A percentile compares a stretch with the other conserved stretches of the same genome.
These are phyloP conservation scores for Neoaliturus tenellus DNA, from an alignment of 2,888 invertebrate species.

Conservation along the genomic window DNA sequence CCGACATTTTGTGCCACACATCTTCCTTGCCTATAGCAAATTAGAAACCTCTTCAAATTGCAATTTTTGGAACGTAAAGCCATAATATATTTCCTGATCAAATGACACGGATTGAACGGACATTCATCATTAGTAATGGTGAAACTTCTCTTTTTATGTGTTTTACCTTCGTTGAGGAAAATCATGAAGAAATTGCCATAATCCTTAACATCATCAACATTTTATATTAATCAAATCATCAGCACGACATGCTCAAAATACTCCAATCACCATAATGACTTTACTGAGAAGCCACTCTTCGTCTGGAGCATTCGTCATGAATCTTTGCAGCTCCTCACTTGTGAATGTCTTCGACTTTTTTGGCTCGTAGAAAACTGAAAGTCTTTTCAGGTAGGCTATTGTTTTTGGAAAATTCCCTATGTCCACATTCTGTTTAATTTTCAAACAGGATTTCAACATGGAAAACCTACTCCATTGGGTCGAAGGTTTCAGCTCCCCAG, in stretches of 20 bases:
- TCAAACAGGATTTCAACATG: constrained; percentile 13
- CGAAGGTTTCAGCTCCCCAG: neutral
- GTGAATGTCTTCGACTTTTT: constrained; percentile 15
- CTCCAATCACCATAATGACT: neutral
- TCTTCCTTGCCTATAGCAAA: constrained; percentile 42
- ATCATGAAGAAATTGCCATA: neutral
- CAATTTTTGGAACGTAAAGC: constrained; percentile 11
- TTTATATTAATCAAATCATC: constrained; percentile 7
- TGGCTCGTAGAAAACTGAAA: neutral
- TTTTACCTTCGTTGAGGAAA: neutral
- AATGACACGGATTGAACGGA: constrained; percentile 23
- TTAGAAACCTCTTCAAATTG: constrained; percentile 22
- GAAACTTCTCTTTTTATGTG: constrained; percentile 20
- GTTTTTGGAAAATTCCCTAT: neutral
- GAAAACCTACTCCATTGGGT: neutral
- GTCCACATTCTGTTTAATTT: constrained; percentile 20
- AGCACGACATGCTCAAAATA: constrained; percentile 26
- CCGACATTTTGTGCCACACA: constrained; percentile 33
- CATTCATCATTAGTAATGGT: constrained; percentile 16
- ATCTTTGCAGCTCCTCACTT: neutral
- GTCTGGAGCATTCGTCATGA: neutral
- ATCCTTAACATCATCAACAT: constrained; percentile 16
- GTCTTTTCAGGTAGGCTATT: neutral
- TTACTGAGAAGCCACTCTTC: constrained; percentile 8
- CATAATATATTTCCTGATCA: constrained; percentile 28